Conservation (phyloP, 2,888 invertebrate genomes). For the Tigriopus californicus region DNA sequence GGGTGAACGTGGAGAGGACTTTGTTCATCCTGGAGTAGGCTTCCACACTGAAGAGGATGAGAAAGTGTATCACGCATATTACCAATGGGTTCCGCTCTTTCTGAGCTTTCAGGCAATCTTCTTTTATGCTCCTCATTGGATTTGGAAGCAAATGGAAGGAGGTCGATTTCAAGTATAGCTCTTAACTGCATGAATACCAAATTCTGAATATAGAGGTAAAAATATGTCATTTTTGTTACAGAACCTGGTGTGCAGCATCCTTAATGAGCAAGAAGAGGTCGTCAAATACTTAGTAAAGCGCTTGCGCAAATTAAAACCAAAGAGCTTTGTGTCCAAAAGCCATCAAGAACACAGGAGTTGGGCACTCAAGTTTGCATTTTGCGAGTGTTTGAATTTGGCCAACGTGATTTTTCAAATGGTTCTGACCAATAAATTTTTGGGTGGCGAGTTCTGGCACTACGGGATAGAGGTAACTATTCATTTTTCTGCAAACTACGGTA, state of each 20-base stretch:
- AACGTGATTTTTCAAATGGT: conserved; percentile 24
- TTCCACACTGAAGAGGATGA: background rate
- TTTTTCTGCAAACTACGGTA: too few relatives aligned
- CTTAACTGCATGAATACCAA: too few relatives aligned
- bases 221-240: too few relatives aligned
- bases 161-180: conserved; percentile 22
- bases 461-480: conserved; percentile 21
- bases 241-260: too few relatives aligned
- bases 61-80: conserved; percentile 23
- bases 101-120: conserved; percentile 25
- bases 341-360: too few relatives aligned
- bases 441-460: conserved; percentile 22
- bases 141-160: conserved; percentile 26
- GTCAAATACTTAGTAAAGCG: too few relatives aligned
- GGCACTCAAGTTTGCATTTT: conserved; percentile 21
- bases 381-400: conserved; percentile 22
- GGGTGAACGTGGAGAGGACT: background rate
- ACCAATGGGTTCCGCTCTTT: conserved; percentile 28
- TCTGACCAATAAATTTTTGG: conserved; percentile 23
- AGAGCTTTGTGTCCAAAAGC: too few relatives aligned
- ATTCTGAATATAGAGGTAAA: too few relatives aligned
- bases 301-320: too few relatives aligned
- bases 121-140: conserved; percentile 24
- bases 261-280: too few relatives aligned
- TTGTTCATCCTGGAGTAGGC: conserved; percentile 1